Evolutionary conservation across 2,113 vertebrate genomes (phyloP), one percentile per base, ranked within the genome.

Genomic region (Brevimyrus niger): DNA sequence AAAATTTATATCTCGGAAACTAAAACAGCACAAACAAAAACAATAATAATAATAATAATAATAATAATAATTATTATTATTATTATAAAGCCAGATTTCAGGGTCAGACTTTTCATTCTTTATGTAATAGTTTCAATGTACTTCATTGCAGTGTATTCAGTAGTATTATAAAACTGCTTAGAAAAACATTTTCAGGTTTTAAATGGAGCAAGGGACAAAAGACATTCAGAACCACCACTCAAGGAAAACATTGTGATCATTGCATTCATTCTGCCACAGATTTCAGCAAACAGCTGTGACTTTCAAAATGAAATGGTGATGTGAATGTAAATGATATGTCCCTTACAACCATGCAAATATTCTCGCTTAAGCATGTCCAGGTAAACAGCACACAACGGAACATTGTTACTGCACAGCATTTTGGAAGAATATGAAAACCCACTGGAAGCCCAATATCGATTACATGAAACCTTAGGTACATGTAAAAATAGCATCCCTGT

Each of bases 271-370:
- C 90, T 90, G 47, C 50, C 69, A 50, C 90, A 84, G 89, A 91
- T 89, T 90, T 90, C 90, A 92, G 91, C 86, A 91, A 91, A 90
- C 42, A 89, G 90, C 90, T 90, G 91, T 91, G 87, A 92, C 50
- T 88, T 53, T 50, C 23, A 50, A 31, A 76, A 5, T 38, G 13
- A 76, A 17, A 38, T 38, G 69, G 35, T 50, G 1, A 51, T 48
- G 38, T 31, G 6, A 47, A 31, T 21, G 0, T 46, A 87, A 35
- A 42, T 42, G 53, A 11, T 80, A n/a, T 87, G 7, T 86, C 23
- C 84, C 47, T 55, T 50, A 50, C 48, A 17, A 55, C 15, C 17
- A 15, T 55, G n/a, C 4, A 38, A 76, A 76, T 17, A 44, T 19
- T 31, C 13, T 10, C 5, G 9, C 10, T 27, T 31, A 10, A 35